Conservation (phyloP, 2,113 vertebrate genomes). For the Hippocampus comes region DNA sequence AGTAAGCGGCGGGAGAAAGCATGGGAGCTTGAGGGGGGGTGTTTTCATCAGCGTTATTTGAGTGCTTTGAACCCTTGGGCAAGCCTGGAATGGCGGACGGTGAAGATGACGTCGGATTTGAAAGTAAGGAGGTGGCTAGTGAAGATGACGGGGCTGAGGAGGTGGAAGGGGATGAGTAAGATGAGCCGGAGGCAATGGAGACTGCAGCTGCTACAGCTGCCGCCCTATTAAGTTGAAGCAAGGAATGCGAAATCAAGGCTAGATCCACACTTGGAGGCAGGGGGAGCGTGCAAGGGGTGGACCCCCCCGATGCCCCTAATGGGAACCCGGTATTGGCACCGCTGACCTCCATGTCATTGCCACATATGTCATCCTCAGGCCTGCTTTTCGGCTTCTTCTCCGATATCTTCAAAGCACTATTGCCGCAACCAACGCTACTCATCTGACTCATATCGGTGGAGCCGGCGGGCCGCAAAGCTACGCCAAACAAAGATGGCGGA, state of each 20-base stretch:
- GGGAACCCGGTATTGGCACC: slow-evolving; percentile 45
- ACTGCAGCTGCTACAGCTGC: slow-evolving; percentile 70
- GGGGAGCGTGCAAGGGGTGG: slow-evolving; percentile 71
- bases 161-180: slow-evolving; percentile 57
- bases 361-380: slow-evolving; percentile 63
- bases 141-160: slow-evolving; percentile 70
- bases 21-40: slow-evolving; percentile 73
- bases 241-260: slow-evolving; percentile 76
- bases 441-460: slow-evolving; percentile 56
- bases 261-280: slow-evolving; percentile 75
- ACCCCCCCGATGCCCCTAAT: slow-evolving; percentile 57
- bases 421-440: slow-evolving; percentile 33
- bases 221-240: slow-evolving; percentile 74
- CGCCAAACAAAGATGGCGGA: slow-evolving; percentile 75
- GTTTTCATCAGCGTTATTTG: slow-evolving; percentile 76
- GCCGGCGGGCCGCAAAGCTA: slow-evolving; percentile 50
- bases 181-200: slow-evolving; percentile 57
- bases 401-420: slow-evolving; percentile 66
- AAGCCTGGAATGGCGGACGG: slow-evolving; percentile 74
- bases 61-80: slow-evolving; percentile 70
- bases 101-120: slow-evolving; percentile 67
- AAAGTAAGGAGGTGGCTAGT: slow-evolving; percentile 71
- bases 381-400: slow-evolving; percentile 66
- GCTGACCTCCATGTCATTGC: slow-evolving; percentile 53
- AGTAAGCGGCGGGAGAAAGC: slow-evolving; percentile 72